These are phyloP conservation scores for Gila robusta DNA, from an alignment of 2,797 vertebrate species.

Conservation along the genomic window DNA sequence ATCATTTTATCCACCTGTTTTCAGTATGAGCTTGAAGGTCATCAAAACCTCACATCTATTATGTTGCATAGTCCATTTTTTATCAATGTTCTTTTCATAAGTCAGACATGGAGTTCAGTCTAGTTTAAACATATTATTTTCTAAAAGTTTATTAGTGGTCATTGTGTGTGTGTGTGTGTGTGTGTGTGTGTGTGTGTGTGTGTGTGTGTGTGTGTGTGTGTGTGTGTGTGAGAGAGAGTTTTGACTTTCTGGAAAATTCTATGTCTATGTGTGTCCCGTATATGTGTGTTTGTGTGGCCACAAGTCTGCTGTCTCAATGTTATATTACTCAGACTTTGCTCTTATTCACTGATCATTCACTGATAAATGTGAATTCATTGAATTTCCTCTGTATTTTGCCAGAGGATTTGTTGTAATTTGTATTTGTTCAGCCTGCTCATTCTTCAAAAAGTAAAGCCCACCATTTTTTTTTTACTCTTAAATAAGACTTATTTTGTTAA, in stretches of 20 bases:
- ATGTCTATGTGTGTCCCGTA: neutral
- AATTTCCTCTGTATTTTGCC: neutral
- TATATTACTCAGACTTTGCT: neutral
- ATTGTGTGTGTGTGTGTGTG: conserved; percentile 24
- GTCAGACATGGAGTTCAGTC: neutral
- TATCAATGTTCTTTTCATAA: conserved; percentile 6
- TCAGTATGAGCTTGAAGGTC: conserved; percentile 11
- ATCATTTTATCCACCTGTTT: conserved; percentile 5
- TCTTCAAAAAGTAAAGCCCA: neutral
- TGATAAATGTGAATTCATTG: no score
- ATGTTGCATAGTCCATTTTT: neutral
- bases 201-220: conserved; percentile 14
- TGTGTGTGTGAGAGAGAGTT: conserved; percentile 20
- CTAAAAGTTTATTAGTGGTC: neutral
- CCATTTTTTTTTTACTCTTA: no score
- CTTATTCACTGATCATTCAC: neutral
- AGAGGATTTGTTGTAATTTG: no score
- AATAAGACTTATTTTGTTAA: neutral
- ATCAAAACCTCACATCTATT: conserved; percentile 15
- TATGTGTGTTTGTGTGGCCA: neutral
- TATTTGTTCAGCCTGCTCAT: neutral
- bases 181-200: neutral
- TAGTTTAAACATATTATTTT: neutral
- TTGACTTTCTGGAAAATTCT: neutral
- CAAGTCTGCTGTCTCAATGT: neutral